These are phyloP conservation scores for Oryzias dopingdopingensis DNA, from an alignment of 2,797 vertebrate genomes.

Conservation along the genomic window DNA sequence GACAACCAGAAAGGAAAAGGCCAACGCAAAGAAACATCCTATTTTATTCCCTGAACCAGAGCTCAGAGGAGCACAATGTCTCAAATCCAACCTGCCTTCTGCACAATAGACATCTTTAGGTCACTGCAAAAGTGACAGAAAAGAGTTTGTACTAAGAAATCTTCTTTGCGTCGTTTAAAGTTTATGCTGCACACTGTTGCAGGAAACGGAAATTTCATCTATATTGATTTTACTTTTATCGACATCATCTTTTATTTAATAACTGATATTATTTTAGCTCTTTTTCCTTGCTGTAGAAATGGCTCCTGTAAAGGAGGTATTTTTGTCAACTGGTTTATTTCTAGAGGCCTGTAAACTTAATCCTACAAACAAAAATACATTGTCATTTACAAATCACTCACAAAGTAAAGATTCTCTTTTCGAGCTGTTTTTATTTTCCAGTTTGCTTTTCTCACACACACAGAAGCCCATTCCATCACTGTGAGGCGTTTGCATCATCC, in stretches of 20 bases:
- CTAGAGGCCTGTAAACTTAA: conserved; percentile 32
- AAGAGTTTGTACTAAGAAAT: conserved; percentile 31
- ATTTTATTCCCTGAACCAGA: conserved; percentile 37
- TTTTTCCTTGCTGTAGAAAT: conserved; percentile 39
- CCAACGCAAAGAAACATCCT: conserved; percentile 41
- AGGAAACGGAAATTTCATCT: conserved; percentile 40
- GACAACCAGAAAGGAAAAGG: conserved; percentile 38
- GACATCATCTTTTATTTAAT: conserved; percentile 62
- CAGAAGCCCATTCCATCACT: not conserved
- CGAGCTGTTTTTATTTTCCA: not conserved
- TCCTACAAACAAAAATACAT: conserved; percentile 14
- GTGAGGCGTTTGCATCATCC: conserved; percentile 2
- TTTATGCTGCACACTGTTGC: conserved; percentile 32
- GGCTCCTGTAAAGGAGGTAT: conserved; percentile 12
- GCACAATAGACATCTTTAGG: conserved; percentile 33
- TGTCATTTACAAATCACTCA: conserved; percentile 8
- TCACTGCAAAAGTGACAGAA: conserved; percentile 30
- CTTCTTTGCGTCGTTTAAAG: conserved; percentile 55
- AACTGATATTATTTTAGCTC: conserved; percentile 45
- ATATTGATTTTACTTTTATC: conserved; percentile 67
- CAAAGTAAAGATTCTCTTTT: not conserved
- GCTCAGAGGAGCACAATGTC: conserved; percentile 39
- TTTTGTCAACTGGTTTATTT: conserved; percentile 17
- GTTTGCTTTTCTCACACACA: not conserved
- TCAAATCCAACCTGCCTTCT: conserved; percentile 38